Percentiles rank a stretch among this genome's conserved stretches.
Conservation (phyloP, 2,888 invertebrate species). For the Sarcophaga carnaria region DNA sequence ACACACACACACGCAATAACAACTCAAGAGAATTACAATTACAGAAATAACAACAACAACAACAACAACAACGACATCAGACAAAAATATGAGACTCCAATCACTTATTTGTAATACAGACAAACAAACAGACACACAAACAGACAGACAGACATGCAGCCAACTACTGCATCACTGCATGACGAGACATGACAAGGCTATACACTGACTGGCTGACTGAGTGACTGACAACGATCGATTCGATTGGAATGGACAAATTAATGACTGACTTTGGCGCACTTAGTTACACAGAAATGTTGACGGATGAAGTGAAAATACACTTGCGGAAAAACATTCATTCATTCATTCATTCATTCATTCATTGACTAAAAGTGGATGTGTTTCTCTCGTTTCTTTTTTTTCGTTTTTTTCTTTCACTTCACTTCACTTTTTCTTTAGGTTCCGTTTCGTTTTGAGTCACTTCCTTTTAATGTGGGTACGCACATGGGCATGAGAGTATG, state of each 20-base stretch:
- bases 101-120: slow-evolving; percentile 48
- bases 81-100: slow-evolving; percentile 38
- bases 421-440: background rate
- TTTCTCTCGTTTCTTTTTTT: slow-evolving; percentile 7
- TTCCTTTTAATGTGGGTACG: slow-evolving; percentile 26
- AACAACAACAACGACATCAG: slow-evolving; percentile 20
- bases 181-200: background rate
- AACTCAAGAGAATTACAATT: slow-evolving; percentile 35
- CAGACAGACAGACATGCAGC: background rate
- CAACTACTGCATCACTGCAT: background rate
- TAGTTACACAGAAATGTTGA: background rate
- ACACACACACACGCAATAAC: background rate
- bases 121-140: background rate
- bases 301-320: slow-evolving; percentile 3
- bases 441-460: slow-evolving; percentile 7
- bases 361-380: slow-evolving; percentile 43
- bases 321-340: background rate
- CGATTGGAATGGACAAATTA: background rate
- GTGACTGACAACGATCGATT: background rate
- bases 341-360: no score
- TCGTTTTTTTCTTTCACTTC: background rate
- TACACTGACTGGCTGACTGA: background rate
- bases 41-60: slow-evolving; percentile 22
- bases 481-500: background rate
- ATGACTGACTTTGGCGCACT: background rate